Base-by-base conservation (phyloP, 2,888 invertebrate genomes). In the Congeria kusceri region DNA sequence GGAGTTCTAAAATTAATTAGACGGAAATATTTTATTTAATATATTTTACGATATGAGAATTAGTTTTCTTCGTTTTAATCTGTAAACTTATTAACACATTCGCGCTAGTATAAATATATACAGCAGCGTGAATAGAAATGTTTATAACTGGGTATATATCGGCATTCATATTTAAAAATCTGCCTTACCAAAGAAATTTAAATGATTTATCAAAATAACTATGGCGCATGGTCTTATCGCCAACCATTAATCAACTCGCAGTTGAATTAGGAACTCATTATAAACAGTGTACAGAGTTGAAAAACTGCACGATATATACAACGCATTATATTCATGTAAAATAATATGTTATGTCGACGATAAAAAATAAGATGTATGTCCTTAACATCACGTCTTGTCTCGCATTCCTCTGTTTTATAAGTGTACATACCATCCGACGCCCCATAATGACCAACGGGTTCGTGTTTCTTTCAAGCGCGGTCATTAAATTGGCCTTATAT, bases 401-500 rank as follows among this genome's bases (percentile, higher is more conserved):
- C 57, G 44, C 44, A 28, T 13, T 18, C 28, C 28, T 65, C 15
- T 29, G 13, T 61, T 58, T 47, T 46, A 47, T 47, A 56, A 32
- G 46, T 25, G 23, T n/a, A 27, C 18, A 58, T 39, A 20, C 56
- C 23, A 46, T 11, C 64, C 64, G 71, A 47, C 71, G 71, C 71
- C 71, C 44, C 27, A n/a, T 71, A 71, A 71, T 71, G 71, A 46
- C 46, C 63, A 56, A 13, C 28, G 27, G 23, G 46, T 61, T 46
- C 56, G 27, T 64, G 58, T 47, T 63, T 28, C 56, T 57, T 58
- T 2, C 20, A 65, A 57, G 56, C 20, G 25, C 57, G 71, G 71
- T 64, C 71, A 72, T 72, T 64, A 72, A 72, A 64, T 39, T 23
- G 44, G n/a, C 44, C 59, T 64, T 72, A 72, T 58, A 57, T 72